Conservation (phyloP, 2,797 vertebrate species). For the Channallabes apus region DNA sequence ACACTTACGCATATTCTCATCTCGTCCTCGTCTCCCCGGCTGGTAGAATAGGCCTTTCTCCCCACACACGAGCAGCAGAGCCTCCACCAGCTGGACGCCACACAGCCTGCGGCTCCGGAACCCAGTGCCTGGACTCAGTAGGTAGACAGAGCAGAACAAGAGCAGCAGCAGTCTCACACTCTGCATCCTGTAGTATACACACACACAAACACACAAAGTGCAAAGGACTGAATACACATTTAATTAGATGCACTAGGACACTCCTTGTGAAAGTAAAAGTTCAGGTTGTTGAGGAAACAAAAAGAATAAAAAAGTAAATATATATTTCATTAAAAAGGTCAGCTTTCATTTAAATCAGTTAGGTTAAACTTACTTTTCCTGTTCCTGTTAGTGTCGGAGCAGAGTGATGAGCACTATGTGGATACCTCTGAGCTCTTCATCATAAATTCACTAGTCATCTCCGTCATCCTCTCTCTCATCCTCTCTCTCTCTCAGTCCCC, state of each 20-base stretch:
- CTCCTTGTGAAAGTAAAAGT: no score
- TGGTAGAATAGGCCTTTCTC: constrained; percentile 53
- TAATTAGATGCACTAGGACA: no score
- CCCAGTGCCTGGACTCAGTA: constrained; percentile 36
- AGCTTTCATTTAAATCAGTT: background rate
- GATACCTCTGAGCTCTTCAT: background rate
- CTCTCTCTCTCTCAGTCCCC: background rate
- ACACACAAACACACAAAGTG: background rate
- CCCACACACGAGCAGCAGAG: constrained; percentile 50
- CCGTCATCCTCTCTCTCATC: background rate
- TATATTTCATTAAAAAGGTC: background rate
- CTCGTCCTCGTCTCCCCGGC: constrained; percentile 37
- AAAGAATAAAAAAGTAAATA: background rate
- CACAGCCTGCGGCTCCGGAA: constrained; percentile 40
- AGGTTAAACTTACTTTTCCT: background rate
- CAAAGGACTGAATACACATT: background rate
- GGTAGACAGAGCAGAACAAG: constrained; percentile 29
- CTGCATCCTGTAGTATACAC: constrained; percentile 29
- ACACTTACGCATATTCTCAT: constrained; percentile 40
- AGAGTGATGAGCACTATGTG: background rate
- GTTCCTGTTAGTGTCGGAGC: background rate
- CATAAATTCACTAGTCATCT: background rate
- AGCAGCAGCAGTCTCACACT: constrained; percentile 15
- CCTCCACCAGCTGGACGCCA: constrained; percentile 51
- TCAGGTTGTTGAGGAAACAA: background rate